These are phyloP conservation scores for Saguinus midas DNA, from an alignment of 2,113 vertebrate species.

Conservation along the genomic window DNA sequence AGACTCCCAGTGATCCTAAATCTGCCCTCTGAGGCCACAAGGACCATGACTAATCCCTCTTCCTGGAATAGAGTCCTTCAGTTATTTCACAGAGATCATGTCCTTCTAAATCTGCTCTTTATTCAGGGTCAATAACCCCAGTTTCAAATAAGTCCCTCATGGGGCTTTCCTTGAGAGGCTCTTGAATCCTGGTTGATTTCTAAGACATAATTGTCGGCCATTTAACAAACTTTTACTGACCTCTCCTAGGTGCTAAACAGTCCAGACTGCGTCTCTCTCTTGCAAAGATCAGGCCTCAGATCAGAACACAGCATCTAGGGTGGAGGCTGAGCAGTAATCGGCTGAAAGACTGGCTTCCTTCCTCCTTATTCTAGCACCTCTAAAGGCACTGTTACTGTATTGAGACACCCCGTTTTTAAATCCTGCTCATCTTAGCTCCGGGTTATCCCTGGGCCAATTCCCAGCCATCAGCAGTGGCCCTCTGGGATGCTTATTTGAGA, in stretches of 20 bases:
- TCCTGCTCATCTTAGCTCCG: not conserved
- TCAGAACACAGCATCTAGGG: not conserved
- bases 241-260: not conserved
- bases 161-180: not conserved
- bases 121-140: not conserved
- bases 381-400: not conserved
- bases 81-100: not conserved
- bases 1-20: not conserved
- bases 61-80: not conserved
- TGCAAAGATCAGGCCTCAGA: not conserved
- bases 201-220: not conserved
- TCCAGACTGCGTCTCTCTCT: not conserved
- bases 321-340: not conserved
- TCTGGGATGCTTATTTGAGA: not conserved
- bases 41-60: not conserved
- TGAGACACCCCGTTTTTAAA: not conserved
- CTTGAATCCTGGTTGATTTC: not conserved
- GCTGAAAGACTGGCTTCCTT: not conserved
- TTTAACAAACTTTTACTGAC: not conserved
- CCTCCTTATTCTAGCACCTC: not conserved
- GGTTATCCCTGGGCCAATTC: not conserved
- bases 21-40: not conserved
- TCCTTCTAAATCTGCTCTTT: conserved; percentile 16
- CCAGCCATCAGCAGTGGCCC: not conserved
- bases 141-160: not conserved